Evolutionary conservation across 2,888 invertebrate species (phyloP), one percentile per base, ranked within the genome.

Genomic region (Meta bourneti): DNA sequence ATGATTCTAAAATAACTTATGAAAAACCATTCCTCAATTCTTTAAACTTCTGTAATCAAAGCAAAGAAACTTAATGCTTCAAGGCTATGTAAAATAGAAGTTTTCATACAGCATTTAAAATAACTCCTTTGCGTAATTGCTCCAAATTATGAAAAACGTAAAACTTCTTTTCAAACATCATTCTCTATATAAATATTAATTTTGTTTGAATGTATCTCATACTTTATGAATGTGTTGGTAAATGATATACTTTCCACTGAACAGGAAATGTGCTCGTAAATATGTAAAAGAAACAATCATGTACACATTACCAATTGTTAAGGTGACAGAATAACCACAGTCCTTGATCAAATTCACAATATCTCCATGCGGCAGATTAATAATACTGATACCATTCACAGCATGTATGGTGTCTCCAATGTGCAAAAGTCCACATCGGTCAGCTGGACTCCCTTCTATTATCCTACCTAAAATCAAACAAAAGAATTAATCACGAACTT

Each of bases 281-380:
- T 34, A 20, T 34, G 19, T 1, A 9, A 19, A n/a, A 19, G 2
- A 74, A n/a, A 1, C 7, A 19, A 74, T n/a, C 7, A 74, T 74
- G n/a, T 6, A 74, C 13, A 74, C 34, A 74, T 96, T 92, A 72
- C 88, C 85, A 81, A 91, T 98, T 16, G 97, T 98, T 83, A 98
- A 96, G 0, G 98, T 97, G 91, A 99, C 98, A 80, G 97, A 96
- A 93, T 98, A 96, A 48, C 99, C 99, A 0, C 99, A 99, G 94
- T 98, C 98, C 95, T 99, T 99, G 94, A 99, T 99, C 93, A 99
- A 96, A 94, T 98, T 98, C 5, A 99, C 99, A 91, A 99, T 98
- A 94, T 99, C 98, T 61, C 98, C 98, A 94, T 99, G 99, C 93
- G 98, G 97, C 95, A 99, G 96, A 94, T 97, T 97, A 93, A 97